Percentiles rank a stretch among this genome's conserved stretches.
phyloP scores from a whole-genome alignment of 1,140 invertebrate genomes.

The Lordiphosa clarofinis region DNA sequence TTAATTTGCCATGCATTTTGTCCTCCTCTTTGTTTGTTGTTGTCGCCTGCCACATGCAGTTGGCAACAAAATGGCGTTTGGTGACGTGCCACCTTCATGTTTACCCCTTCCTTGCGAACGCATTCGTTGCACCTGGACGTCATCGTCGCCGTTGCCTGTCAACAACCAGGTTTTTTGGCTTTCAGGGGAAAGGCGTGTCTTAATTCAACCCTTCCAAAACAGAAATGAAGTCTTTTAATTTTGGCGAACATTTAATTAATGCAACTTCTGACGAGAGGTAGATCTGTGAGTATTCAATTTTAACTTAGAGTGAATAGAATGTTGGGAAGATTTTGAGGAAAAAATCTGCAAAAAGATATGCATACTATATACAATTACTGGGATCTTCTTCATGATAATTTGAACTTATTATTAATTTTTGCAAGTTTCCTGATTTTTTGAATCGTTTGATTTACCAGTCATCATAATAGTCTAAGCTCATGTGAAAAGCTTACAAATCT shows the following conservation, averaged over 20 bases:
- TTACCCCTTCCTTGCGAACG: background rate
- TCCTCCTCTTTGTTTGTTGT: constrained; percentile 32
- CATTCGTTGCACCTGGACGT: constrained; percentile 40
- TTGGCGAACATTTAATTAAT: constrained; percentile 67
- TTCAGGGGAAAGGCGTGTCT: constrained; percentile 19
- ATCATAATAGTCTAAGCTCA: no score
- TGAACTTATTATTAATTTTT: no score
- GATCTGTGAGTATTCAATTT: no score
- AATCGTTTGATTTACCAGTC: no score
- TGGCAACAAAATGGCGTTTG: constrained; percentile 66
- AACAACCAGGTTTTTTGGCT: constrained; percentile 20
- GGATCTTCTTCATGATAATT: no score
- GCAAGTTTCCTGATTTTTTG: no score
- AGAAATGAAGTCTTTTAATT: constrained; percentile 53
- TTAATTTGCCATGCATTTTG: constrained; percentile 57
- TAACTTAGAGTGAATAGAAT: no score
- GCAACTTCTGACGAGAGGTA: constrained; percentile 17
- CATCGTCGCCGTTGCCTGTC: constrained; percentile 30
- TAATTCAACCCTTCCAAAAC: constrained; percentile 10
- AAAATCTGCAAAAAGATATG: no score
- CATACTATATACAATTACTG: no score
- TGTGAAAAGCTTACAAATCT: no score
- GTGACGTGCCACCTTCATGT: constrained; percentile 25
- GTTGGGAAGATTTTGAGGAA: no score
- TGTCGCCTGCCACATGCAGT: constrained; percentile 70